Base-by-base conservation (phyloP, 2,797 vertebrate species). In the Sebastiscus tertius region DNA sequence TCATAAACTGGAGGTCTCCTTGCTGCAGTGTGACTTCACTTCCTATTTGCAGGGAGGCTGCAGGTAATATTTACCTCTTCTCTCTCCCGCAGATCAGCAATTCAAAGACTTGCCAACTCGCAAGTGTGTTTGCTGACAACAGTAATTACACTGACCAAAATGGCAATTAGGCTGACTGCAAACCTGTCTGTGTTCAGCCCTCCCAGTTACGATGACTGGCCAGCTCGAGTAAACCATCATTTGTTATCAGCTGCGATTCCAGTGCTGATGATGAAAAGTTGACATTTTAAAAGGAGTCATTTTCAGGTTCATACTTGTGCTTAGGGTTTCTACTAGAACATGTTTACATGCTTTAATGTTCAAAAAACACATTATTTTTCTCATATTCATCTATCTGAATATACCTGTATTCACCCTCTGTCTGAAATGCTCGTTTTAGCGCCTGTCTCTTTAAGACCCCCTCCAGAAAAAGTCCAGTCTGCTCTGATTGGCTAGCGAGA, bases 121-220 rank as follows among this genome's bases (percentile, higher is more conserved):
- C 79, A 58, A 66, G 76, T 42, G 65, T 77, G 79, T 88, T 83
- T 77, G 75, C 82, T 34, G 74, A 95, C 85, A 93, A 90, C 92
- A 94, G 65, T 93, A 94, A 96, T 95, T 95, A 95, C 81, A 75
- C 55, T 56, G 70, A 88, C 81, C 90, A 94, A 95, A 95, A 94
- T 89, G 81, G 85, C 88, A 93, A 93, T 95, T 95, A 94, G 67
- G 27, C 29, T 7, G 64, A 67, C 72, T 77, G 88, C 62, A 69
- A 69, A 71, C 77, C 83, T 52, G 80, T 81, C 76, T 88, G 80
- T 86, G 88, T 65, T 82, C 83, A 22, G 78, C 84, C 91, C 81
- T 85, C 77, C 79, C 82, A 81, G 86, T 85, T 87, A 89, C 67
- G 61, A 81, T 56, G 39, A 80, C 66, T 66, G 88, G 82, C 72